A percentile compares a stretch with the other conserved stretches of the same genome.
These are phyloP conservation scores for Serilophus lunatus DNA, from an alignment of 2,113 vertebrate species.

Conservation along the genomic window DNA sequence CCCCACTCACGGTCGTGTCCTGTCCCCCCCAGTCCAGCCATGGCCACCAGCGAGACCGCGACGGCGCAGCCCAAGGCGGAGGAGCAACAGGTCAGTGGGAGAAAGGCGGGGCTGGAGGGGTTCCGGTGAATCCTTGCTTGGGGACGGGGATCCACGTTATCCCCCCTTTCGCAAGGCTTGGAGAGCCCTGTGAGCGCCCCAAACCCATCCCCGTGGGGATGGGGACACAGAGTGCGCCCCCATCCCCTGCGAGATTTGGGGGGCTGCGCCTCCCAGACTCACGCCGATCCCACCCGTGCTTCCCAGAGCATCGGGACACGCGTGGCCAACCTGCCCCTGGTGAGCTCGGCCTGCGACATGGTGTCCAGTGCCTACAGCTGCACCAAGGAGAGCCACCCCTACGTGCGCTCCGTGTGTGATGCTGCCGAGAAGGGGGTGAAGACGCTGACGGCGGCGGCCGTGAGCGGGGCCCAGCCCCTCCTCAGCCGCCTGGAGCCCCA, in stretches of 20 bases:
- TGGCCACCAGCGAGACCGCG: conserved; percentile 1
- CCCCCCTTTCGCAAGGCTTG: too few relatives aligned
- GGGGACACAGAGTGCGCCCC: accelerated
- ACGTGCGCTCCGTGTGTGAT: conserved; percentile 79
- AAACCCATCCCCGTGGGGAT: accelerated
- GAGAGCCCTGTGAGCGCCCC: accelerated
- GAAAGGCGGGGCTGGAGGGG: background rate
- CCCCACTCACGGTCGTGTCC: background rate
- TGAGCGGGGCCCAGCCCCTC: conserved; percentile 84
- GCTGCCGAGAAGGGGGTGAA: conserved; percentile 76
- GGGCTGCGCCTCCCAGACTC: accelerated
- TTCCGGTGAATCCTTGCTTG: background rate
- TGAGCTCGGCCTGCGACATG: conserved; percentile 76
- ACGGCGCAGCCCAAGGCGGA: background rate
- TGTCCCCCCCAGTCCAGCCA: background rate
- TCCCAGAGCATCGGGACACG: conserved; percentile 71
- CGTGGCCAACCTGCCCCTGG: conserved; percentile 78
- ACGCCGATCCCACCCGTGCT: background rate
- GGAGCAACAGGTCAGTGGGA: conserved; percentile 22
- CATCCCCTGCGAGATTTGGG: accelerated
- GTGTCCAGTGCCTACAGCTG: background rate
- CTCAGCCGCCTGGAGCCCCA: conserved; percentile 86
- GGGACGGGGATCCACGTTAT: background rate
- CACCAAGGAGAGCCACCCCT: conserved; percentile 79
- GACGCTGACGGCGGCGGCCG: conserved; percentile 52